These are phyloP conservation scores for Rambutsinella grinnellia DNA, from an alignment of 2,888 invertebrate genomes.

Conservation along the genomic window DNA sequence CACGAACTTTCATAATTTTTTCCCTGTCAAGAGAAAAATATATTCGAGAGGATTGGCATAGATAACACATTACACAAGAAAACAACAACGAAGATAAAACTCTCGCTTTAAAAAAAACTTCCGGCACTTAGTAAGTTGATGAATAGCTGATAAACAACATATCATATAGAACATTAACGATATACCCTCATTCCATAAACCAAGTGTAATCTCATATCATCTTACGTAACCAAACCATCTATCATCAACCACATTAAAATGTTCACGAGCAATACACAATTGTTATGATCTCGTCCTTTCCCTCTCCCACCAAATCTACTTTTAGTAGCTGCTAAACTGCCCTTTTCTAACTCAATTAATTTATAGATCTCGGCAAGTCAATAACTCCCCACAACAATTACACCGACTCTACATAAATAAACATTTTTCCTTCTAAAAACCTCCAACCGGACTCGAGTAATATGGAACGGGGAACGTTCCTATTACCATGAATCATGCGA, in stretches of 20 bases:
- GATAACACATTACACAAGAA: too few relatives aligned
- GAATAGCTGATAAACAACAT: constrained; percentile 22
- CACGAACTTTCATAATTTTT: too few relatives aligned
- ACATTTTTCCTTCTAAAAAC: background rate
- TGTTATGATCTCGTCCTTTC: background rate
- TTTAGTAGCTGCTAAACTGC: constrained; percentile 19
- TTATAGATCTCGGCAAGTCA: background rate
- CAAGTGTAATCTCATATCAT: constrained; percentile 15
- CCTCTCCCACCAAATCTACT: background rate
- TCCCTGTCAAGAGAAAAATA: too few relatives aligned
- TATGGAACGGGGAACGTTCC: background rate
- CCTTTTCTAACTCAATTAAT: constrained; percentile 33
- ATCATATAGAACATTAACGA: too few relatives aligned
- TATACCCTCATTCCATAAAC: constrained; percentile 3
- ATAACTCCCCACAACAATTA: constrained; percentile 4
- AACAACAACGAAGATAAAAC: too few relatives aligned
- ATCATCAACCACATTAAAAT: constrained; percentile 26
- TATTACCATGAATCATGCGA: constrained; percentile 6
- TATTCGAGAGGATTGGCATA: too few relatives aligned
- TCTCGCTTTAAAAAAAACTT: too few relatives aligned
- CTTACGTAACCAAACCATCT: constrained; percentile 24
- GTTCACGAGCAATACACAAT: background rate
- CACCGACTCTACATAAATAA: background rate
- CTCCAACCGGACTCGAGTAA: background rate
- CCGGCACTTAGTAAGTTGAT: constrained; percentile 30